Percentiles rank a stretch among this genome's conserved stretches.
These are phyloP conservation scores for Diaperis boleti DNA, from an alignment of 2,888 invertebrate genomes.

Conservation along the genomic window DNA sequence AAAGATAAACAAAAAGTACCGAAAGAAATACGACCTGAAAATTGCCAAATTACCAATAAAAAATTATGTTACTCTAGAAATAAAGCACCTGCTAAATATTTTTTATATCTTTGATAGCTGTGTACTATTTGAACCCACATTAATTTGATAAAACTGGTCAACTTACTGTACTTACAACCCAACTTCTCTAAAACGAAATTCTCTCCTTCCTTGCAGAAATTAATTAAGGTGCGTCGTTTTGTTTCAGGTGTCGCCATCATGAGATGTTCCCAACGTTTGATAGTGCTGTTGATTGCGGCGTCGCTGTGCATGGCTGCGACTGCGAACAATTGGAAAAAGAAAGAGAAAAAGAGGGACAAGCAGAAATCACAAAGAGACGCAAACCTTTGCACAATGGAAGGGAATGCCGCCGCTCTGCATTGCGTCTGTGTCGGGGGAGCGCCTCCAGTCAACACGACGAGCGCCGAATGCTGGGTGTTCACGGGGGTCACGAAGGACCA, in stretches of 20 bases:
- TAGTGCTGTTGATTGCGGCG: conserved; percentile 24
- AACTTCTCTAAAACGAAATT: conserved; percentile 10
- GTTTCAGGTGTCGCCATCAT: conserved; percentile 32
- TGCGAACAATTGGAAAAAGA: conserved; percentile 34
- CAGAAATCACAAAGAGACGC: conserved; percentile 42
- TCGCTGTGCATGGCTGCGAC: conserved; percentile 19
- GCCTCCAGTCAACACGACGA: conserved; percentile 71
- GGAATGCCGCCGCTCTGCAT: conserved; percentile 58
- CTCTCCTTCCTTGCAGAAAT: not conserved
- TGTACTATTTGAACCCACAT: too few relatives aligned
- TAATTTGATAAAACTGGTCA: too few relatives aligned
- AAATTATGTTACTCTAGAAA: too few relatives aligned
- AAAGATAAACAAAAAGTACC: too few relatives aligned
- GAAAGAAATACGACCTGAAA: too few relatives aligned
- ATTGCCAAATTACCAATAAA: too few relatives aligned
- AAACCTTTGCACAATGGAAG: conserved; percentile 52
- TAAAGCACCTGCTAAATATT: too few relatives aligned
- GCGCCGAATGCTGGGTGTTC: conserved; percentile 84
- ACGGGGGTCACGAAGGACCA: conserved; percentile 76
- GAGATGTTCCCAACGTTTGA: conserved; percentile 22
- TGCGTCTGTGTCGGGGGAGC: conserved; percentile 77
- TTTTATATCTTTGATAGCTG: too few relatives aligned
- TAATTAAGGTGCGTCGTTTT: conserved; percentile 1
- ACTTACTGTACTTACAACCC: too few relatives aligned
- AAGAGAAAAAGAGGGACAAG: conserved; percentile 51